These are phyloP conservation scores for Peromyscus melanophrys DNA, from an alignment of 2,797 vertebrate genomes.

Conservation along the genomic window DNA sequence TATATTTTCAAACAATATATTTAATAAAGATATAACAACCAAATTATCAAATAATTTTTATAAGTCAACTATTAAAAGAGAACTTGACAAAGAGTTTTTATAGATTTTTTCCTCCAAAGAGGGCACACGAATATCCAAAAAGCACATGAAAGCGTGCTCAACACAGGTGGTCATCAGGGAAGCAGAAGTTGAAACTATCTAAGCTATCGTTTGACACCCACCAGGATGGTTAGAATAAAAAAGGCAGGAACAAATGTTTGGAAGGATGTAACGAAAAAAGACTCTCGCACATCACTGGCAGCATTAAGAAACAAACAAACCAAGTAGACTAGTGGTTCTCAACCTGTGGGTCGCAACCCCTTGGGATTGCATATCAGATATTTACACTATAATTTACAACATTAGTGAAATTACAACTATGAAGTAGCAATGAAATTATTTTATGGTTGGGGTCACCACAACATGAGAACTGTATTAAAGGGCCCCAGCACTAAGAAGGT, in stretches of 20 bases:
- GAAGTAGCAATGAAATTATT: neutral
- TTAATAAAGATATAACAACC: neutral
- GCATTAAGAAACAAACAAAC: constrained; percentile 6
- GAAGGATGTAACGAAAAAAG: neutral
- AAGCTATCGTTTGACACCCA: neutral
- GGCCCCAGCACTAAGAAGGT: neutral
- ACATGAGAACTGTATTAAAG: neutral
- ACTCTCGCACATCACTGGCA: neutral
- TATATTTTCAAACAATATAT: constrained; percentile 38
- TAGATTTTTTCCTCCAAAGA: neutral
- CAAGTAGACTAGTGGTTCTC: neutral
- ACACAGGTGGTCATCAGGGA: neutral
- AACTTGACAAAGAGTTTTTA: neutral
- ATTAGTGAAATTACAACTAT: neutral
- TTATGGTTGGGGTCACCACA: neutral
- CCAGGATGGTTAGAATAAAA: neutral
- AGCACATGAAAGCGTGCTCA: neutral
- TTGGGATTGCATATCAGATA: neutral
- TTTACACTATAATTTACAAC: neutral
- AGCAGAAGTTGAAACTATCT: neutral
- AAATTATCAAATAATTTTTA: constrained; percentile 1
- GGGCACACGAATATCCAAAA: neutral
- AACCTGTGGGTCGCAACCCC: neutral
- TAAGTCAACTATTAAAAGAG: neutral
- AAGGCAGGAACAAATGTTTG: neutral